Percentiles rank a stretch among this genome's conserved stretches.
Evolutionary conservation across 1,140 invertebrate species (phyloP).

Genomic region (Nymphalis io): DNA sequence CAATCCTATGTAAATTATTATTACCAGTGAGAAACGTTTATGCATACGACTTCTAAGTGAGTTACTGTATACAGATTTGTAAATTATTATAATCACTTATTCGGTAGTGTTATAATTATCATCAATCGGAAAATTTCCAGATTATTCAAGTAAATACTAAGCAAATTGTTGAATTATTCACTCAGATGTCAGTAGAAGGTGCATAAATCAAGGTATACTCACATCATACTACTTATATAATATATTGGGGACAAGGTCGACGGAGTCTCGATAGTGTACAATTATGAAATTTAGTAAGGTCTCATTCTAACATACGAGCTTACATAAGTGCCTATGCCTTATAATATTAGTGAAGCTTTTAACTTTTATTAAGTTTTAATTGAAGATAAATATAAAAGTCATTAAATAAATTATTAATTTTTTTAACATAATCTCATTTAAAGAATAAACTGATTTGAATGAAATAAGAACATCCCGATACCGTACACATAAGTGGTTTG

Average conservation of each 20-base stretch:
- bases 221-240: slow-evolving; percentile 21
- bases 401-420: too few species aligned
- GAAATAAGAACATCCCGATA: too few species aligned
- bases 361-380: too few species aligned
- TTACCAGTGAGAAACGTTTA: background rate
- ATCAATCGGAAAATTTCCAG: background rate
- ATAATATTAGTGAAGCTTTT: too few species aligned
- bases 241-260: slow-evolving; percentile 52
- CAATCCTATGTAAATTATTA: slow-evolving; percentile 4
- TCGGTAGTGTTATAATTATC: background rate
- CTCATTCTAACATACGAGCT: background rate
- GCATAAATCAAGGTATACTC: slow-evolving; percentile 29
- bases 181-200: background rate
- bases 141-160: background rate
- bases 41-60: background rate
- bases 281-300: slow-evolving; percentile 42
- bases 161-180: background rate
- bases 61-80: background rate
- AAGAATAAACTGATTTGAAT: too few species aligned
- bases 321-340: background rate
- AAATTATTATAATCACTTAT: background rate
- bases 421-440: too few species aligned
- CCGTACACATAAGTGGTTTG: too few species aligned
- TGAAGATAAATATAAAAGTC: too few species aligned
- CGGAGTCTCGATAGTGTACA: slow-evolving; percentile 25